Conservation (phyloP, 2,888 invertebrate species). For the Sphinx pinastri region DNA sequence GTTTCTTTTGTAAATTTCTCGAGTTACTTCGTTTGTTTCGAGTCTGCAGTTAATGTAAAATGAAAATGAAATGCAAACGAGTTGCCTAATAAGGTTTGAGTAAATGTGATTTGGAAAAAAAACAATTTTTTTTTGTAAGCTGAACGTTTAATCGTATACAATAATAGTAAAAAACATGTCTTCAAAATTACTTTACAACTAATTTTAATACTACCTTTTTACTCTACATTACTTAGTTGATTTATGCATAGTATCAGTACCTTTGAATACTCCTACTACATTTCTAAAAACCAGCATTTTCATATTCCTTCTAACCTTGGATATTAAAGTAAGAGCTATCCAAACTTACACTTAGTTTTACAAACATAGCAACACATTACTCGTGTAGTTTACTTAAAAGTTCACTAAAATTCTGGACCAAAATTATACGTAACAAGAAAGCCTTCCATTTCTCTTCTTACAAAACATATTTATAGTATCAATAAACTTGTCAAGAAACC, state of each 20-base stretch:
- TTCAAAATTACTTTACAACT: no score
- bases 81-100: conserved; percentile 29
- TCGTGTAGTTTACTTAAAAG: not conserved
- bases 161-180: not conserved
- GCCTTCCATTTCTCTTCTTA: conserved; percentile 25
- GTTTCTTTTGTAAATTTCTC: conserved; percentile 28
- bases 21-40: conserved; percentile 29
- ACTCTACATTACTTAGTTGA: no score
- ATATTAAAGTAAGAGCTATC: not conserved
- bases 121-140: not conserved
- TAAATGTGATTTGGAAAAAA: conserved; percentile 1
- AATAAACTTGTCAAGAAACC: conserved; percentile 43
- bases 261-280: no score
- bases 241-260: no score
- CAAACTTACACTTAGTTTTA: not conserved
- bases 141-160: not conserved
- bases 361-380: not conserved
- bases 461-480: conserved; percentile 38
- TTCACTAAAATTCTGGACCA: not conserved
- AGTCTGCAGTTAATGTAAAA: conserved; percentile 35
- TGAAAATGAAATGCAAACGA: conserved; percentile 41
- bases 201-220: no score
- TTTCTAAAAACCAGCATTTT: no score
- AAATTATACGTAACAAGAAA: not conserved
- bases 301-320: not conserved